A percentile compares a stretch with the other conserved stretches of the same genome.
These are phyloP conservation scores for Gymnobelideus leadbeateri DNA, from an alignment of 2,113 vertebrate species.

Conservation along the genomic window DNA sequence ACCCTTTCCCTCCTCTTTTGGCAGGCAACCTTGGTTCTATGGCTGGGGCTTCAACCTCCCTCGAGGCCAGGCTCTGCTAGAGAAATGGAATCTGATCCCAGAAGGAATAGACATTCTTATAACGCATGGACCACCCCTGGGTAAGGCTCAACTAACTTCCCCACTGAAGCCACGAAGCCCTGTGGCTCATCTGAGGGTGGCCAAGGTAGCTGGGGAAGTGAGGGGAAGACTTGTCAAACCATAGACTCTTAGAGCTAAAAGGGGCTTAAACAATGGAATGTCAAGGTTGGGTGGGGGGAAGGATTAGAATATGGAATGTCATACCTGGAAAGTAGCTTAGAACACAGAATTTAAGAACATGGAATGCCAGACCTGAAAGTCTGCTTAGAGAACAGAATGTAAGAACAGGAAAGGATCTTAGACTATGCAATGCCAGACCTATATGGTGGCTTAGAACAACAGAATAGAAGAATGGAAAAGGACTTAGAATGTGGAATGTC, in stretches of 20 bases:
- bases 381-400: no score
- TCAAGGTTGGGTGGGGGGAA: no score
- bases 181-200: background rate
- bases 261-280: background rate
- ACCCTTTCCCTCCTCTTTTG: constrained; percentile 71
- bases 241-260: background rate
- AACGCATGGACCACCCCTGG: constrained; percentile 96
- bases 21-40: constrained; percentile 98
- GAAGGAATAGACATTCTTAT: constrained; percentile 95
- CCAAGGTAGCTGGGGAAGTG: accelerated
- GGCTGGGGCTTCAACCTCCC: constrained; percentile 99
- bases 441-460: no score
- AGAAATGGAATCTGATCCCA: constrained; percentile 99
- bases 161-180: accelerated
- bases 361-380: background rate
- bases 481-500: no score
- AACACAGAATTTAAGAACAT: no score
- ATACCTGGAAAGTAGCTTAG: background rate
- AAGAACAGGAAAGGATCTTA: no score
- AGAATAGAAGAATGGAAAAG: no score
- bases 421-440: no score
- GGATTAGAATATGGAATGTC: no score
- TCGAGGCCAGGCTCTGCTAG: constrained; percentile 94
- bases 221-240: background rate
- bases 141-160: constrained; percentile 83